Conservation (phyloP, 37 sponge, comb jelly and placozoan genomes). For the Bolinopsis microptera region DNA sequence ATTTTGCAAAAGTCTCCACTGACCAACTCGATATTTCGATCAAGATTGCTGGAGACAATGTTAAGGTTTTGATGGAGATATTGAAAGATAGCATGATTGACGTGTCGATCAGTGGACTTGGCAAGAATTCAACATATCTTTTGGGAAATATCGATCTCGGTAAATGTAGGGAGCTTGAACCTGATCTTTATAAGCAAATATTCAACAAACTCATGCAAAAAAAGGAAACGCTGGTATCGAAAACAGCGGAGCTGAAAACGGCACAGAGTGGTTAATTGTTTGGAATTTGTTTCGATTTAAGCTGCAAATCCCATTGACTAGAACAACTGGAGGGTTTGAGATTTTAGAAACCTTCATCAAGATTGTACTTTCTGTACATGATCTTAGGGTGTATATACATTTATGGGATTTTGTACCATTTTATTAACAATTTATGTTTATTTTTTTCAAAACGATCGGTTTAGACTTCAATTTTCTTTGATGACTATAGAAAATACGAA, state of each 20-base stretch:
- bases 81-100: background rate
- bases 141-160: background rate
- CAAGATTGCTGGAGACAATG: background rate
- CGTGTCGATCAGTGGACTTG: background rate
- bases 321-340: no score
- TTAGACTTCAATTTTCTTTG: no score
- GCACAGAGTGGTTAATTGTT: no score
- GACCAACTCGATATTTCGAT: background rate
- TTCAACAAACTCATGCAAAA: background rate
- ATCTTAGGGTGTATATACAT: no score
- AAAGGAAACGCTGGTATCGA: background rate
- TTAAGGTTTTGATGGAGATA: background rate
- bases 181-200: background rate
- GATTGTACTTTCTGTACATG: no score
- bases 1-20: background rate
- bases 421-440: no score
- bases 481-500: no score
- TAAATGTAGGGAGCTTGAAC: background rate
- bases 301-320: no score
- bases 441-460: no score
- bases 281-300: no score
- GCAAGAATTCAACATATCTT: background rate
- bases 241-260: background rate
- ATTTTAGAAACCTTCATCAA: no score
- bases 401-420: no score